These are phyloP conservation scores for Dendroctonus ponderosae DNA, from an alignment of 1,140 invertebrate species.

Conservation along the genomic window DNA sequence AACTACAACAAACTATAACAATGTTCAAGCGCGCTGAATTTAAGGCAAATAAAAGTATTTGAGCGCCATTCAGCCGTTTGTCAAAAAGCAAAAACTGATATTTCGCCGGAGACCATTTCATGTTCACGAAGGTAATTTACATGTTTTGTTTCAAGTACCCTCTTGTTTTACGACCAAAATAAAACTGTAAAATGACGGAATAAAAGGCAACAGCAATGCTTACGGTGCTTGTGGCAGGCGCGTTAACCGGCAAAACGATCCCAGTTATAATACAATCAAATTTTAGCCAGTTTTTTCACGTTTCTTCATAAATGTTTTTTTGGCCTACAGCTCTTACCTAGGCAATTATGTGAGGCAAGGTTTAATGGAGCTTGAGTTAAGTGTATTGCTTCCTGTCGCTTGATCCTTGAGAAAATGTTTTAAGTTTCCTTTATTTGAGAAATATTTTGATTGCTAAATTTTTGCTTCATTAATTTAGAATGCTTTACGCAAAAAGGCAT, in stretches of 20 bases:
- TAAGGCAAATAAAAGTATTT: background rate
- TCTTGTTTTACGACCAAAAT: conserved; percentile 29
- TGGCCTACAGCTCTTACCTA: too few relatives aligned
- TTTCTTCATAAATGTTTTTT: too few relatives aligned
- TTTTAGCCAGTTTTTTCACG: background rate
- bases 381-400: too few relatives aligned
- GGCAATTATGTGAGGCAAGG: too few relatives aligned
- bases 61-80: background rate
- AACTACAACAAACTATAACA: too few relatives aligned
- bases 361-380: too few relatives aligned
- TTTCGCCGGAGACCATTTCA: conserved; percentile 19
- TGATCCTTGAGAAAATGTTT: too few relatives aligned
- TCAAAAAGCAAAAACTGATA: conserved; percentile 1
- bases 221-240: conserved; percentile 17
- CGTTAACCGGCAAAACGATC: conserved; percentile 9
- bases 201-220: conserved; percentile 23
- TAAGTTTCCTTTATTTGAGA: too few relatives aligned
- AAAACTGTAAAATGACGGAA: conserved; percentile 17
- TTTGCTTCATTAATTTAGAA: too few relatives aligned
- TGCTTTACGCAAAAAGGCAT: too few relatives aligned
- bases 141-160: conserved; percentile 24
- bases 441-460: too few relatives aligned
- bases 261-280: conserved; percentile 1
- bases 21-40: too few relatives aligned
- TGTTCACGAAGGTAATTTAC: conserved; percentile 27